These are phyloP conservation scores for Sebastes vulpes DNA, from an alignment of 2,797 vertebrate species.

Conservation along the genomic window DNA sequence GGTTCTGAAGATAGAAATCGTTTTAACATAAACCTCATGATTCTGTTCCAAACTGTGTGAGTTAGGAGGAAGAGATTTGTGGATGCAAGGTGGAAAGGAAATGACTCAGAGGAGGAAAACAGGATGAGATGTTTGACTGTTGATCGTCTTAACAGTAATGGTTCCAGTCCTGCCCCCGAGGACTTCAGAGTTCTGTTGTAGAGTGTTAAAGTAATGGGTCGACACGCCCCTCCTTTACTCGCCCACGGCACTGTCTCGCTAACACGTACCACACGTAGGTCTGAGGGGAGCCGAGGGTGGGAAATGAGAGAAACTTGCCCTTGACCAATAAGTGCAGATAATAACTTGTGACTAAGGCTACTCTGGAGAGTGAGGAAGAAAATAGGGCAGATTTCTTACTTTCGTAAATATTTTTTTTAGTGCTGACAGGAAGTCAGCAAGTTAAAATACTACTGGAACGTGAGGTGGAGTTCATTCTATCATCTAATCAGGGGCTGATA, in stretches of 20 bases:
- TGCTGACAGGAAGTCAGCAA: not conserved
- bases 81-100: not conserved
- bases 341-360: not conserved
- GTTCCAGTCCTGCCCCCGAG: slow-evolving; percentile 4
- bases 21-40: not conserved
- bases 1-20: too few species aligned
- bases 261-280: not conserved
- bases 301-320: not conserved
- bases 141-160: slow-evolving; percentile 17
- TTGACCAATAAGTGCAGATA: not conserved
- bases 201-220: not conserved
- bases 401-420: not conserved
- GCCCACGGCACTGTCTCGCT: not conserved
- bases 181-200: not conserved
- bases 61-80: not conserved
- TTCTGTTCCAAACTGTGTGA: not conserved
- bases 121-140: slow-evolving; percentile 2
- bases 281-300: not conserved
- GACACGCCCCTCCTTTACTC: not conserved
- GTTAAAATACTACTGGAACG: not conserved
- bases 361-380: not conserved
- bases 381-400: not conserved
- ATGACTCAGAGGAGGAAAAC: slow-evolving; percentile 6
- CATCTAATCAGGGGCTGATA: not conserved
- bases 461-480: not conserved